A percentile compares a stretch with the other conserved stretches of the same genome.
phyloP scores from a whole-genome alignment of 1,140 invertebrate genomes.

The Drosophila pruinosa region DNA sequence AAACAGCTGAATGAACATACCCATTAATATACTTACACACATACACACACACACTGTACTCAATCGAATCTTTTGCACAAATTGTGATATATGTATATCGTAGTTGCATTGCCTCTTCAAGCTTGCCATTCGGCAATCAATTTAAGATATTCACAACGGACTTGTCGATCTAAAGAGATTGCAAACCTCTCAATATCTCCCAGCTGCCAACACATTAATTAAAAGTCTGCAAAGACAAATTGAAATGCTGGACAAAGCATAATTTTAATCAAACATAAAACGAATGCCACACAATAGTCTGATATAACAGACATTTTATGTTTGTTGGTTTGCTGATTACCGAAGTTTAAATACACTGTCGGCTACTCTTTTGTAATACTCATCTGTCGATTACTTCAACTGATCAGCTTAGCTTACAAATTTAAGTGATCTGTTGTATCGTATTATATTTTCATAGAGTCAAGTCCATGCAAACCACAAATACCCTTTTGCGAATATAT shows the following conservation, averaged over 20 bases:
- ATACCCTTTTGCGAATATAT: not conserved
- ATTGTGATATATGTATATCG: slow-evolving; percentile 1
- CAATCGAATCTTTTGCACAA: slow-evolving; percentile 15
- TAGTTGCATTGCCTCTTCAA: not conserved
- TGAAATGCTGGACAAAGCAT: slow-evolving; percentile 66
- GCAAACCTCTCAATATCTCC: not conserved
- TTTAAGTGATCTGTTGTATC: too few relatives aligned
- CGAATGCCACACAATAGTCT: slow-evolving; percentile 39
- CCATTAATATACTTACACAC: slow-evolving; percentile 40
- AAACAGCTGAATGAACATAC: slow-evolving; percentile 33
- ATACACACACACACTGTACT: slow-evolving; percentile 17
- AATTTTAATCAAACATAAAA: slow-evolving; percentile 76
- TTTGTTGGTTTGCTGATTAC: too few relatives aligned
- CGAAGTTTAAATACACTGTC: not conserved
- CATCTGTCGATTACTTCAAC: too few relatives aligned
- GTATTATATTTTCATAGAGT: too few relatives aligned
- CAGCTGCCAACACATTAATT: slow-evolving; percentile 62
- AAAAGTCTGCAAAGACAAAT: slow-evolving; percentile 69
- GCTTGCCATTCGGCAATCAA: not conserved
- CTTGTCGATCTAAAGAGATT: not conserved
- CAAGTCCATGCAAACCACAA: too few relatives aligned
- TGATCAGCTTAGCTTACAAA: too few relatives aligned
- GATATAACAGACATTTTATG: not conserved
- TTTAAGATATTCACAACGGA: not conserved
- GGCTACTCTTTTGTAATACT: too few relatives aligned